A percentile compares a stretch with the other conserved stretches of the same genome.
Evolutionary conservation across 2,888 invertebrate genomes (phyloP).

Genomic region (Acanthosepion pharaonis): DNA sequence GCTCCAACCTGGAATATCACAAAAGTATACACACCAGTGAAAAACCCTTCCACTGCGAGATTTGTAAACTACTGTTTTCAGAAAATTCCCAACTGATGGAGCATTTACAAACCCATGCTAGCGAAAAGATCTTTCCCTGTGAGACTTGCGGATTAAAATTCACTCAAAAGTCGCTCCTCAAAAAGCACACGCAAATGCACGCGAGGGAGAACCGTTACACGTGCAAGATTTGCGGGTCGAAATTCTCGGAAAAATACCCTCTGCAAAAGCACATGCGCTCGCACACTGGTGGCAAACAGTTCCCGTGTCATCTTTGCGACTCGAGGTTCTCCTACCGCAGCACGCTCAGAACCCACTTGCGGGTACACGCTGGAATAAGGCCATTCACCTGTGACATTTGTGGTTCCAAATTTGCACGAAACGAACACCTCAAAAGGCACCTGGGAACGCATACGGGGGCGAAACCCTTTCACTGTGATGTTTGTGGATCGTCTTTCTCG

Average conservation of each 20-base stretch:
- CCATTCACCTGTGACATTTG: not conserved
- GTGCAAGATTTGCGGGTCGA: not conserved
- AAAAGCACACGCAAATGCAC: not conserved
- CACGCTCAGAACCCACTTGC: not conserved
- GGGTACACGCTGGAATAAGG: not conserved
- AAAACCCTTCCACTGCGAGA: not conserved
- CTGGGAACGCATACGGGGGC: not conserved
- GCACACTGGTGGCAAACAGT: not conserved
- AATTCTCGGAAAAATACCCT: not conserved
- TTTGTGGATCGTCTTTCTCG: not conserved
- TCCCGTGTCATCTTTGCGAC: not conserved
- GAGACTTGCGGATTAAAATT: not conserved
- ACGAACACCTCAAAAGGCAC: not conserved
- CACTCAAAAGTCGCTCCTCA: not conserved
- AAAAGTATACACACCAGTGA: constrained; percentile 11
- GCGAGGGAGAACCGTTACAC: not conserved
- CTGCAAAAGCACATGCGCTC: not conserved
- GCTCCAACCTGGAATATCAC: not conserved
- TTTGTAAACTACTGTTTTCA: not conserved
- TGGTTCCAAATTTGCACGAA: not conserved
- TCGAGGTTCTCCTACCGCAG: not conserved
- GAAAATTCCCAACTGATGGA: not conserved
- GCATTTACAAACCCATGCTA: not conserved
- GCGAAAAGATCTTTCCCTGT: not conserved
- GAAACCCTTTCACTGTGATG: not conserved